A percentile compares a stretch with the other conserved stretches of the same genome.
Conservation (phyloP, 2,797 vertebrate species). For the Bradypus variegatus region DNA sequence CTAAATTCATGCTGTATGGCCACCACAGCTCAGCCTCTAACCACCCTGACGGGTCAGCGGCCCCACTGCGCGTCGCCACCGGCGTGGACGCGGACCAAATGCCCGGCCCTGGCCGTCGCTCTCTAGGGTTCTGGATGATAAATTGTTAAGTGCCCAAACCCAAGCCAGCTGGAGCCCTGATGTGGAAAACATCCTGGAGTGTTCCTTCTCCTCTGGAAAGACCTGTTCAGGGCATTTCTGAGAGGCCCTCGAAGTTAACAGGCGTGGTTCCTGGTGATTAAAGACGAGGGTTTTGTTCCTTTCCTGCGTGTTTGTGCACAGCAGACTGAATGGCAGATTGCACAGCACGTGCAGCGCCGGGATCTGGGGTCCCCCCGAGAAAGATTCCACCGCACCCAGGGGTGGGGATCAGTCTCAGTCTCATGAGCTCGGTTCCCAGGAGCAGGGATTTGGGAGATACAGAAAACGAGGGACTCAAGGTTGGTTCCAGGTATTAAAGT, state of each 20-base stretch:
- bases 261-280: too few species aligned
- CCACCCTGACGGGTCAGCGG: neutral
- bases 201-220: neutral
- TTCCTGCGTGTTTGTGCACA: neutral
- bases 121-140: neutral
- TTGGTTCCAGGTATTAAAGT: neutral
- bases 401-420: too few species aligned
- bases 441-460: neutral
- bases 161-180: neutral
- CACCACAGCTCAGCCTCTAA: neutral
- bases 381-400: neutral
- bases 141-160: neutral
- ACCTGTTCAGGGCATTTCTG: neutral
- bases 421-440: neutral
- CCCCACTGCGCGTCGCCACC: too few species aligned
- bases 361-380: neutral
- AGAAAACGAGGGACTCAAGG: neutral
- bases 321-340: neutral
- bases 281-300: neutral
- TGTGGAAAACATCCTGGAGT: neutral
- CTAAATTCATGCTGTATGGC: neutral
- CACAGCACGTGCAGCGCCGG: neutral
- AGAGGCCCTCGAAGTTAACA: neutral
- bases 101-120: neutral
- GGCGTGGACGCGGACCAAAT: fast-evolving